Conservation (phyloP, 1,140 invertebrate genomes). For the Zaprionus gabonicus region DNA sequence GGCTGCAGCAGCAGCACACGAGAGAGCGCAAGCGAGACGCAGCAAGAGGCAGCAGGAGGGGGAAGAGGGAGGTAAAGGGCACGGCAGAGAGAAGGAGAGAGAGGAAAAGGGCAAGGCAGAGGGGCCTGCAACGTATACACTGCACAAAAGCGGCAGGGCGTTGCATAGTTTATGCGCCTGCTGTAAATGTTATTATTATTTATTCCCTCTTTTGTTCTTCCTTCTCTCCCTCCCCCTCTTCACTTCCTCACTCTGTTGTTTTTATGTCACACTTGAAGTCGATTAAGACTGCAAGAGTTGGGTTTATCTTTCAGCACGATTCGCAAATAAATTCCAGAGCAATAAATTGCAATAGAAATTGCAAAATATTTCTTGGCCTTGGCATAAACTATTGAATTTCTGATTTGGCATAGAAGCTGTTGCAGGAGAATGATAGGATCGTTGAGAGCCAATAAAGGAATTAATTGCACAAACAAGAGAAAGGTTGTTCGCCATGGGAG, state of each 20-base stretch:
- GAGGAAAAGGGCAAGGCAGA: background rate
- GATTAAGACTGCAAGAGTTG: background rate
- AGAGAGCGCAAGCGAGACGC: conserved; percentile 31
- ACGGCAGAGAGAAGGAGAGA: background rate
- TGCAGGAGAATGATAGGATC: background rate
- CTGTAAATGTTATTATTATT: conserved; percentile 61
- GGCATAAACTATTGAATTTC: background rate
- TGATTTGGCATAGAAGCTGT: background rate
- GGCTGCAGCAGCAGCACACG: conserved; percentile 58
- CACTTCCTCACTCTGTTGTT: background rate
- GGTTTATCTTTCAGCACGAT: conserved; percentile 1
- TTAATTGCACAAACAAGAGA: background rate
- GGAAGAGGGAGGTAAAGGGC: background rate
- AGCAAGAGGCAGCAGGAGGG: conserved; percentile 7
- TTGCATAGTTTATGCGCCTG: conserved; percentile 68
- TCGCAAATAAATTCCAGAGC: background rate
- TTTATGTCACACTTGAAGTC: conserved; percentile 5
- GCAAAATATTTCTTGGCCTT: background rate
- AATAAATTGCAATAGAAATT: conserved; percentile 8
- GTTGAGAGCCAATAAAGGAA: background rate
- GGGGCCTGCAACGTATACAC: background rate
- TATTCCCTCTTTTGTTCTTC: conserved; percentile 1
- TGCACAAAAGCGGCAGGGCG: conserved; percentile 26
- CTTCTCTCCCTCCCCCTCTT: background rate
- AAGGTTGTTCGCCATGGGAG: too few relatives aligned